These are phyloP conservation scores for Hapalemur alaotrensis DNA, from an alignment of 2,797 vertebrate species.

Conservation along the genomic window DNA sequence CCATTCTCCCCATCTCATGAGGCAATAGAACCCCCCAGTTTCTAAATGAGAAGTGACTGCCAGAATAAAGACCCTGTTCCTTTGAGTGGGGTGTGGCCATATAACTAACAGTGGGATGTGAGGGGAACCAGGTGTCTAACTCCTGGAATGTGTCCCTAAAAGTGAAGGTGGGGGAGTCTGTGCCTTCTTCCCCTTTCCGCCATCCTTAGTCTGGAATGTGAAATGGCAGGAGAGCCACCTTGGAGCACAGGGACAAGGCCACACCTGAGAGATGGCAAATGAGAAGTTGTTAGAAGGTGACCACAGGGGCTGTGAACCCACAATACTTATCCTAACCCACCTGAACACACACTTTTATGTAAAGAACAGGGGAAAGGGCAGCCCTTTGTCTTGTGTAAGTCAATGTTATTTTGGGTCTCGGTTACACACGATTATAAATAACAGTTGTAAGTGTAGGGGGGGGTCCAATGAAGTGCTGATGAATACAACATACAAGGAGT, in stretches of 20 bases:
- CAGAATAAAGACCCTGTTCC: neutral
- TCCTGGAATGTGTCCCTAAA: neutral
- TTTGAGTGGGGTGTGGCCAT: neutral
- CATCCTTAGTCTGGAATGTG: neutral
- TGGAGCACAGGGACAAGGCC: neutral
- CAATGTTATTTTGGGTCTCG: neutral
- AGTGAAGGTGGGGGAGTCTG: accelerated
- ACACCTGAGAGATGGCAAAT: neutral
- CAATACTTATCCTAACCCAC: neutral
- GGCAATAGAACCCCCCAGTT: neutral
- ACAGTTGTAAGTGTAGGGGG: neutral
- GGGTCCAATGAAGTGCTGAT: neutral
- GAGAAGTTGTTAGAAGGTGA: neutral
- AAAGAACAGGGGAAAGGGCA: neutral
- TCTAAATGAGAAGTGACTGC: neutral
- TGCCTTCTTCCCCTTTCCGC: neutral
- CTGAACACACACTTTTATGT: neutral
- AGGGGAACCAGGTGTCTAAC: neutral
- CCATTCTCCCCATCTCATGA: neutral
- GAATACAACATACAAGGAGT: neutral
- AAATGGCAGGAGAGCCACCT: neutral
- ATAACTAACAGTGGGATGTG: neutral
- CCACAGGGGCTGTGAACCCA: neutral
- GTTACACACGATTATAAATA: neutral
- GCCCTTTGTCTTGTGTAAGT: neutral